A percentile compares a stretch with the other conserved stretches of the same genome.
Conservation (phyloP, 2,888 invertebrate genomes). For the Xestia rhomboidea region DNA sequence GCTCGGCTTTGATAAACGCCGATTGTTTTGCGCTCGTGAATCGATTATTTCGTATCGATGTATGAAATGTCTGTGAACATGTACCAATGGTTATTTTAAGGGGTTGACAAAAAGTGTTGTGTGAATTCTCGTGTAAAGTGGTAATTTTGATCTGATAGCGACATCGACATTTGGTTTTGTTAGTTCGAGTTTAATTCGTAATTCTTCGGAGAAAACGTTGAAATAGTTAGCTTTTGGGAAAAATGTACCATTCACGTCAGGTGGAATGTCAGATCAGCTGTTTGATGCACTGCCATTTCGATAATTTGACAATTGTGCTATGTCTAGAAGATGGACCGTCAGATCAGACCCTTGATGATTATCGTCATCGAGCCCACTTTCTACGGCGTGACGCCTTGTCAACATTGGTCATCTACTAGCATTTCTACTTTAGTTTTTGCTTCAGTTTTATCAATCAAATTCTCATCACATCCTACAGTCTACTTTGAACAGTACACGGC, state of each 20-base stretch:
- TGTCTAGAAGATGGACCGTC: neutral
- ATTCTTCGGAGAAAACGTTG: conserved; percentile 29
- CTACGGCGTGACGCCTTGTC: neutral
- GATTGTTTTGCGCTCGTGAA: conserved; percentile 79
- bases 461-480: conserved; percentile 20
- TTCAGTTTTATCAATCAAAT: neutral
- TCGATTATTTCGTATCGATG: conserved; percentile 71
- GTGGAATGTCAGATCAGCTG: conserved; percentile 6
- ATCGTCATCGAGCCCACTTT: neutral
- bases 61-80: conserved; percentile 66
- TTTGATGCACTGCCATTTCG: conserved; percentile 8
- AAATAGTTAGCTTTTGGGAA: conserved; percentile 43
- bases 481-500: neutral
- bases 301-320: conserved; percentile 14
- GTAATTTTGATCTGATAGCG: conserved; percentile 62
- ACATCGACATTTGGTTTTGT: conserved; percentile 42
- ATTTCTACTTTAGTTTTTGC: conserved; percentile 3
- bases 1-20: conserved; percentile 85
- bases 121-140: conserved; percentile 65
- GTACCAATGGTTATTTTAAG: conserved; percentile 59
- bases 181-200: conserved; percentile 34
- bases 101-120: conserved; percentile 52
- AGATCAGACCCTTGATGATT: neutral
- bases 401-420: neutral
- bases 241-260: neutral